Conservation (phyloP, 2,888 invertebrate genomes). For the Mesopsocus fuscifrons region DNA sequence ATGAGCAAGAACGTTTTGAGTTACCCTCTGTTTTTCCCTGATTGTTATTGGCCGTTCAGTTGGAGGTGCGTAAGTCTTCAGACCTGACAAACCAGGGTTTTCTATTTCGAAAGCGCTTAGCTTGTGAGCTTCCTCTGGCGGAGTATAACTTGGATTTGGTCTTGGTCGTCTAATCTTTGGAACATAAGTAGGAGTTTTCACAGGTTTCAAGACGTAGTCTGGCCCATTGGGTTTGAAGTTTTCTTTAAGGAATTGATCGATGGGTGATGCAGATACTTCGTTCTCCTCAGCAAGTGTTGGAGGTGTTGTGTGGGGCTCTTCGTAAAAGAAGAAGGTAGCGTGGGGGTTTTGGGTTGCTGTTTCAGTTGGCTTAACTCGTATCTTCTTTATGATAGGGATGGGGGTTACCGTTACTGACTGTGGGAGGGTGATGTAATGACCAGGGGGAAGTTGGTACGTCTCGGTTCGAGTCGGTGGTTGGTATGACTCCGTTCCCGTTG, state of each 20-base stretch:
- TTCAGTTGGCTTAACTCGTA: not conserved
- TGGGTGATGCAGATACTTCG: not conserved
- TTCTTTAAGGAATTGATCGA: not conserved
- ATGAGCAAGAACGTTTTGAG: constrained; percentile 13
- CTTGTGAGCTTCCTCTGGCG: not conserved
- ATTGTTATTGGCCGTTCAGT: not conserved
- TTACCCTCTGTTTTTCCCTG: not conserved
- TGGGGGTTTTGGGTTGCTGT: constrained; percentile 8
- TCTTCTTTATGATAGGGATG: constrained; percentile 5
- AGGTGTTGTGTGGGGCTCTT: constrained; percentile 27
- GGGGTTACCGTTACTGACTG: not conserved
- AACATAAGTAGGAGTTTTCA: not conserved
- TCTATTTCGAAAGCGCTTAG: not conserved
- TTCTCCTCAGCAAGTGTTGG: not conserved
- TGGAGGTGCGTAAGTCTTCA: not conserved
- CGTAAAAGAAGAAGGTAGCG: constrained; percentile 47
- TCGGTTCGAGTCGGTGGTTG: constrained; percentile 9
- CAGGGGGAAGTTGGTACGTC: constrained; percentile 13
- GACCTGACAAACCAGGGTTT: not conserved
- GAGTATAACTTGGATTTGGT: not conserved
- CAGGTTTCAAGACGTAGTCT: not conserved
- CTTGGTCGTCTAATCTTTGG: not conserved
- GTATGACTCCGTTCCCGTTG: not conserved
- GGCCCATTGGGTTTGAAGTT: not conserved
- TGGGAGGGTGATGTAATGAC: constrained; percentile 18